Conservation (phyloP, 2,113 vertebrate genomes). For the Epinephelus cyanopodus region DNA sequence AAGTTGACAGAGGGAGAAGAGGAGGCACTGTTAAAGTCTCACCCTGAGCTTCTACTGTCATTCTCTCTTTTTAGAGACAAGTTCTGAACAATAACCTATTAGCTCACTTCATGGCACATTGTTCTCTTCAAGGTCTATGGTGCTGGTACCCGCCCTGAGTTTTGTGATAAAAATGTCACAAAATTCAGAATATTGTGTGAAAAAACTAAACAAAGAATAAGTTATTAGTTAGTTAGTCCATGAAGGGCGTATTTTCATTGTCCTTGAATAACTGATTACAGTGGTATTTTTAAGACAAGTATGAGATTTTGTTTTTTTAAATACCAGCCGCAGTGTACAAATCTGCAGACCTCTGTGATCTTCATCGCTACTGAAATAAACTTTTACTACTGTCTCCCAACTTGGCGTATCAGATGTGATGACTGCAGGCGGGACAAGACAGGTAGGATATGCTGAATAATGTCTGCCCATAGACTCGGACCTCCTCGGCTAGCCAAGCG, state of each 20-base stretch:
- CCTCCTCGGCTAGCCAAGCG: constrained; percentile 14
- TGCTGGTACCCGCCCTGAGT: not conserved
- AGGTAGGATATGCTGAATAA: constrained; percentile 34
- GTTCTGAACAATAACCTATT: not conserved
- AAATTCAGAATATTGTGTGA: not conserved
- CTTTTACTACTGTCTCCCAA: constrained; percentile 22
- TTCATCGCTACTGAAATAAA: not conserved
- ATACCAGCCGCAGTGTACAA: not conserved
- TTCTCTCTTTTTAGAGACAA: not conserved
- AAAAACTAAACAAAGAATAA: not conserved
- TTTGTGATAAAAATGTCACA: not conserved
- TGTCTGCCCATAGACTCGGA: constrained; percentile 16
- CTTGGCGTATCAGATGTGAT: constrained; percentile 1
- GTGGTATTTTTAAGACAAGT: not conserved
- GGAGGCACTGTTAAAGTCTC: not conserved
- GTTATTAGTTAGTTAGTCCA: too few relatives aligned
- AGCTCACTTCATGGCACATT: not conserved
- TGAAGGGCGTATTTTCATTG: not conserved
- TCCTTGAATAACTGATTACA: not conserved
- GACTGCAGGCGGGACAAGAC: constrained; percentile 20
- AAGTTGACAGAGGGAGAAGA: not conserved
- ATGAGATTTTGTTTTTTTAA: not conserved
- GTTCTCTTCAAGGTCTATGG: not conserved
- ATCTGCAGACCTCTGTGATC: constrained; percentile 17
- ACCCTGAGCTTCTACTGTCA: not conserved